Evolutionary conservation across 2,888 invertebrate genomes (phyloP).

Genomic region (Eilema sororculum): DNA sequence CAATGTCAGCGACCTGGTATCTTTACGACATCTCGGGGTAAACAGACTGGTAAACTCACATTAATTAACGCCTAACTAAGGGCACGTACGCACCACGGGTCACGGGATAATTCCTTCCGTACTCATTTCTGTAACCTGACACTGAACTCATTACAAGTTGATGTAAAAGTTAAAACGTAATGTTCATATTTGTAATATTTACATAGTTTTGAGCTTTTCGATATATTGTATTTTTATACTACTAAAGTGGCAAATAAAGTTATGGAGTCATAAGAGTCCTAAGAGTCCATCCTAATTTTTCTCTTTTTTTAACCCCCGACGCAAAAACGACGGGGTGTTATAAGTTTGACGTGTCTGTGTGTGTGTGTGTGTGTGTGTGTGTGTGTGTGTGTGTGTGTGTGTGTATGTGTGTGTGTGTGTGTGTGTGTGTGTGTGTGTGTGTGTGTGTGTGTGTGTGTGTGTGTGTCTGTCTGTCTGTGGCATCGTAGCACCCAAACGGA

Average conservation of each 20-base stretch:
- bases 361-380: no score
- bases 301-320: no score
- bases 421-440: no score
- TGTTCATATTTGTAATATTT: not conserved
- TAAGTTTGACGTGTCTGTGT: no score
- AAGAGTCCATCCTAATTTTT: no score
- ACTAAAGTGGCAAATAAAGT: not conserved
- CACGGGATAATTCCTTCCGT: conserved; percentile 6
- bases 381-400: no score
- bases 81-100: conserved; percentile 15
- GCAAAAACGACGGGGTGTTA: no score
- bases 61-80: conserved; percentile 37
- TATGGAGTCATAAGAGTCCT: no score
- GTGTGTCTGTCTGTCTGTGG: no score
- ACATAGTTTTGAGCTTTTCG: not conserved
- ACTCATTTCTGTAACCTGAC: not conserved
- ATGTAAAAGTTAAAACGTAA: not conserved
- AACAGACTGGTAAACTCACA: conserved; percentile 39
- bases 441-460: no score
- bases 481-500: no score
- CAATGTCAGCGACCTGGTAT: conserved; percentile 44
- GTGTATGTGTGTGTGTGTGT: no score
- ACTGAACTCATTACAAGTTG: not conserved
- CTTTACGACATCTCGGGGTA: conserved; percentile 37
- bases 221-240: not conserved